Percentiles rank a stretch among this genome's conserved stretches.
Conservation (phyloP, 64 coral and sea anemone genomes). For the Dendrophyllia cribrosa region DNA sequence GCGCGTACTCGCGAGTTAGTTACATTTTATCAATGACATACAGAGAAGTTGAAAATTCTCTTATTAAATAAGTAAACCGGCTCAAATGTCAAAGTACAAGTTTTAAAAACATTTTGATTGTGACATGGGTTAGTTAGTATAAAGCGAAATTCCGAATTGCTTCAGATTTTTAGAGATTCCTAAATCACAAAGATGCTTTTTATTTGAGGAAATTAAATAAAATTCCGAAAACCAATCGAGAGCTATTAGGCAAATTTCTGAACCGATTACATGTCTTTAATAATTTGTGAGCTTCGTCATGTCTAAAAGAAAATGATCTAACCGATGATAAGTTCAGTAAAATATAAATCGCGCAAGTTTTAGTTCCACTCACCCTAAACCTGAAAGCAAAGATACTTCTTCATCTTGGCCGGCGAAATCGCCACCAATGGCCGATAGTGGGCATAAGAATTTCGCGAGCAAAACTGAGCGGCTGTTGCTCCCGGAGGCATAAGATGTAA, state of each 20-base stretch:
- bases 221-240: neutral
- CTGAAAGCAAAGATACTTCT: constrained; percentile 27
- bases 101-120: neutral
- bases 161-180: neutral
- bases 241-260: neutral
- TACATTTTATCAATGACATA: too few relatives aligned
- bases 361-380: constrained; percentile 4
- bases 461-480: constrained; percentile 10
- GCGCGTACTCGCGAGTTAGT: too few relatives aligned
- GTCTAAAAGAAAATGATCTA: neutral
- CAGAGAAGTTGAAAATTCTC: too few relatives aligned
- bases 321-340: neutral
- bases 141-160: neutral
- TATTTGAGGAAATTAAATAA: neutral
- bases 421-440: constrained; percentile 28
- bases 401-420: neutral
- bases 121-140: neutral
- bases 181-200: neutral
- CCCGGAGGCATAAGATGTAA: neutral
- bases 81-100: too few relatives aligned
- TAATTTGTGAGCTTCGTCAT: constrained; percentile 6
- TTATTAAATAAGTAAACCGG: too few relatives aligned
- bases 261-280: neutral
- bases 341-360: neutral
- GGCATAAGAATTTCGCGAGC: constrained; percentile 38